Evolutionary conservation across 1,140 invertebrate species (phyloP).

Genomic region (Campoletis sonorensis): DNA sequence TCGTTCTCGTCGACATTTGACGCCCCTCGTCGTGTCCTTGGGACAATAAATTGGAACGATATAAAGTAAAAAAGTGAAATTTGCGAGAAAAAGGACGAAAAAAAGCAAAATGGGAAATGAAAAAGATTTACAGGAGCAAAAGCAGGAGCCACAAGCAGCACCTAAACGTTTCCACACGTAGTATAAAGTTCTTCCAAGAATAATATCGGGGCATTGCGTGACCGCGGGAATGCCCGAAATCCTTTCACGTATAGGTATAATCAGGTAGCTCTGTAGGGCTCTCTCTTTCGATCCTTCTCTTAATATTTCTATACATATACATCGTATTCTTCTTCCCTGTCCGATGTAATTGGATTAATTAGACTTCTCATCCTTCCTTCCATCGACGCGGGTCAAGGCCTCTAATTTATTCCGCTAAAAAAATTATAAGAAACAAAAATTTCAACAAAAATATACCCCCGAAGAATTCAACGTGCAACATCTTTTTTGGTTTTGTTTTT

Average conservation of each 20-base stretch:
- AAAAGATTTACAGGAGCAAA: neutral
- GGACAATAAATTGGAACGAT: slow-evolving; percentile 28
- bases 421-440: neutral
- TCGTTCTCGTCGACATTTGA: too few relatives aligned
- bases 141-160: slow-evolving; percentile 17
- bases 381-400: slow-evolving; percentile 45
- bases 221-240: slow-evolving; percentile 55
- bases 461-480: slow-evolving; percentile 23
- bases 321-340: neutral
- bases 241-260: slow-evolving; percentile 39
- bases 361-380: slow-evolving; percentile 52
- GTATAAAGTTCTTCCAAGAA: slow-evolving; percentile 71
- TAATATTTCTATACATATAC: neutral
- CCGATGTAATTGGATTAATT: slow-evolving; percentile 36
- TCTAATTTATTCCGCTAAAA: slow-evolving; percentile 25
- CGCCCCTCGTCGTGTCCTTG: too few relatives aligned
- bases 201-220: slow-evolving; percentile 69
- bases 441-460: neutral
- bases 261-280: slow-evolving; percentile 3
- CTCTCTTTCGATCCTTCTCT: slow-evolving; percentile 23
- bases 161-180: slow-evolving; percentile 30
- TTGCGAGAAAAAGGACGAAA: neutral
- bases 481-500: too few relatives aligned
- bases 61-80: slow-evolving; percentile 3
- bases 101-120: too few relatives aligned